Evolutionary conservation across 2,797 vertebrate genomes (phyloP).

Genomic region (Basileuterus tristriatus): DNA sequence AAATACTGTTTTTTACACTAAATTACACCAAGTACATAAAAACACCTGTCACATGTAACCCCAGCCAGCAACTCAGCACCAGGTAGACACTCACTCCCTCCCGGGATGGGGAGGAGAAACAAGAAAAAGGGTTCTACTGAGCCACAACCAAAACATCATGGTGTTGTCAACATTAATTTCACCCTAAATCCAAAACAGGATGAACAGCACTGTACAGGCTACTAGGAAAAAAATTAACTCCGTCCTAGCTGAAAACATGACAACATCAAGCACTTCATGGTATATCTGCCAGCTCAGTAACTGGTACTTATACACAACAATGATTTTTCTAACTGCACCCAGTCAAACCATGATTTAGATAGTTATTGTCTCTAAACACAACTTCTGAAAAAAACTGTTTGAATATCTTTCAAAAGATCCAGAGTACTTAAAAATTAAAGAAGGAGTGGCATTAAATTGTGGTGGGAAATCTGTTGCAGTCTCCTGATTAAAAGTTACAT

Average conservation of each 20-base stretch:
- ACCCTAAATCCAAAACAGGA: neutral
- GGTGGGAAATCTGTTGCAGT: neutral
- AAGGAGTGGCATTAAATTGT: conserved; percentile 23
- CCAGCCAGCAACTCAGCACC: neutral
- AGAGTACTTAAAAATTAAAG: conserved; percentile 23
- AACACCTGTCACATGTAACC: neutral
- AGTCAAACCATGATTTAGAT: neutral
- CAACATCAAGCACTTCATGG: neutral
- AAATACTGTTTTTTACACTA: conserved; percentile 22
- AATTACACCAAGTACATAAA: neutral
- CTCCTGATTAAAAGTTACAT: neutral
- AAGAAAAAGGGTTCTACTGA: neutral
- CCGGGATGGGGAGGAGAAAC: neutral
- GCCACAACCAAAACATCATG: neutral
- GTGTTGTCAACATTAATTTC: neutral
- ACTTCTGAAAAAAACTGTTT: conserved; percentile 32
- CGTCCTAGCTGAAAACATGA: neutral
- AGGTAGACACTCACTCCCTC: neutral
- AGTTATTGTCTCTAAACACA: conserved; percentile 14
- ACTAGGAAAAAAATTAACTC: neutral
- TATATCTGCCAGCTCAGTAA: neutral
- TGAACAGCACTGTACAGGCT: neutral
- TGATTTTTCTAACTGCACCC: conserved; percentile 37
- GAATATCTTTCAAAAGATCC: conserved; percentile 31
- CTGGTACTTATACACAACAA: neutral